Evolutionary conservation across 2,888 invertebrate genomes (phyloP).

Genomic region (Drosophila histrio): DNA sequence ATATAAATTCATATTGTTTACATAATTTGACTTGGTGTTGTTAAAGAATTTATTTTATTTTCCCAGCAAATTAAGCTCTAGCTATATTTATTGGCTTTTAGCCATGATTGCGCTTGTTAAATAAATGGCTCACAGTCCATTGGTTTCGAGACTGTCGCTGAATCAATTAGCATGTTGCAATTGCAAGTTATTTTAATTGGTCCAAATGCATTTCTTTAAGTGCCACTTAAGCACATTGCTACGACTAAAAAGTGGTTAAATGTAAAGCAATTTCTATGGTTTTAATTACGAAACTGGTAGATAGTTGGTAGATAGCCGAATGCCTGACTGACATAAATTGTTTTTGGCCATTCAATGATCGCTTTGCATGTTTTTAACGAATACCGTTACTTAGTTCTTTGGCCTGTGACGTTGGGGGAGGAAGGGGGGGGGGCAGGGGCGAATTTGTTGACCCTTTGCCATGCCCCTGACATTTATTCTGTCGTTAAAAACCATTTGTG

Average conservation of each 20-base stretch:
- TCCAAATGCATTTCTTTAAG: conserved; percentile 39
- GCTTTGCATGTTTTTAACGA: conserved; percentile 40
- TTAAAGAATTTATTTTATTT: conserved; percentile 22
- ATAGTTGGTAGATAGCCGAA: conserved; percentile 52
- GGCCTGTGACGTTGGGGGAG: neutral
- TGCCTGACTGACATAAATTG: conserved; percentile 56
- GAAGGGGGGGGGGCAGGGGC: neutral
- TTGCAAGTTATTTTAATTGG: conserved; percentile 31
- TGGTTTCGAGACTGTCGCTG: conserved; percentile 9
- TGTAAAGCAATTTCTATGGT: conserved; percentile 15
- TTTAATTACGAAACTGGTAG: conserved; percentile 57
- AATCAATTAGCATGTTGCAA: conserved; percentile 36
- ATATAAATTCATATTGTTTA: neutral
- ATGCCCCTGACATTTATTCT: conserved; percentile 63
- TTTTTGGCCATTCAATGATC: conserved; percentile 48
- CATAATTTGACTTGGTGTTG: neutral
- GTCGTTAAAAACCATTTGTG: conserved; percentile 64
- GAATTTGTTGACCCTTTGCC: conserved; percentile 59
- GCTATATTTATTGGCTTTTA: conserved; percentile 8
- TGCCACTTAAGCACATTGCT: conserved; percentile 38
- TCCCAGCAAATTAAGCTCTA: neutral
- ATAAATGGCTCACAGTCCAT: conserved; percentile 11
- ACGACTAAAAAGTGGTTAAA: conserved; percentile 13
- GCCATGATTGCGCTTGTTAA: conserved; percentile 24
- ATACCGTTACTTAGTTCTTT: conserved; percentile 52